Base-by-base conservation (phyloP, 2,113 vertebrate species). In the Amblyopsis rosae region DNA sequence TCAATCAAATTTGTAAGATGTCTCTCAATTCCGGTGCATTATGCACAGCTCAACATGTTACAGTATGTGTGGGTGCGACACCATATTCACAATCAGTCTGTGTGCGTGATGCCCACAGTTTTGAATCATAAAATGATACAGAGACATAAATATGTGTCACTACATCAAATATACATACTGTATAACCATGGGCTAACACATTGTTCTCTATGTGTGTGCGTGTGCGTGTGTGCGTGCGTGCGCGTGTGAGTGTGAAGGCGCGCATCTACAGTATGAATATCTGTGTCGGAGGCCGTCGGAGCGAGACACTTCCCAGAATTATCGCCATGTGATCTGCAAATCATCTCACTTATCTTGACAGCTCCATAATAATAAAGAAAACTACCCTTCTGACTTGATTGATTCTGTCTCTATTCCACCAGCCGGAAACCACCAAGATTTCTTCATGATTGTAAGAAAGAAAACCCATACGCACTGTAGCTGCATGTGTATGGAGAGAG, bases 341-440 rank as follows among this genome's bases (percentile, higher is more conserved):
- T 64, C 66, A 75, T 58, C 26, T 64, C 72, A 55, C 81, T 79
- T 77, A 76, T 80, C 47, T 49, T 66, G 75, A 73, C 53, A 62
- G 77, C 74, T 78, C 26, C 65, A 51, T 82, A 73, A 83, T 70
- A 77, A 69, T 69, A 73, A 75, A 73, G 55, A 57, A 32, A 80
- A 60, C 55, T 73, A 73, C 54, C 63, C 55, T 67, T 12, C 49
- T 54, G 26, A n/a, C 54, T 69, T 73, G 72, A 81, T 60, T 73
- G 19, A 9, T 66, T 47, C 9, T 19, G 48, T 74, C 46, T 68
- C 56, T 47, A 59, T 60, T 76, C 26, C 76, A 60, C 67, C 53
- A 3, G 47, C 69, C 66, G 58, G 62, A 79, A 53, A 15, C 13
- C 19, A 17, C 35, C 35, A n/a, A 61, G 33, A 72, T 65, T 80